Percentiles rank a stretch among this genome's conserved stretches.
Conservation (phyloP, 1,140 invertebrate genomes). For the Pogonognathellus flavescens region DNA sequence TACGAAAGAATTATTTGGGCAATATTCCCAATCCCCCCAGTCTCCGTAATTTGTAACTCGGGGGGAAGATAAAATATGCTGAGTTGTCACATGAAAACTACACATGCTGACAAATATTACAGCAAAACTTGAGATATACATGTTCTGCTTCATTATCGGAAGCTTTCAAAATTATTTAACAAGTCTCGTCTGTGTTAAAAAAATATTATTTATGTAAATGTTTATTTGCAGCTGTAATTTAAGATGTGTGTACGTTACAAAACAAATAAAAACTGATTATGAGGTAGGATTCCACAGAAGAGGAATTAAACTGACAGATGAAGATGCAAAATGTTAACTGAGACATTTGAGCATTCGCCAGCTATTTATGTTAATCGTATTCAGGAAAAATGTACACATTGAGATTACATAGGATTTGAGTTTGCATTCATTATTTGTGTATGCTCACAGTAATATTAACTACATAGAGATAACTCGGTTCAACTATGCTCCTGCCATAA, state of each 20-base stretch:
- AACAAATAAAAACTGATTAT: no score
- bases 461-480: no score
- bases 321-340: neutral
- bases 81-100: neutral
- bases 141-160: neutral
- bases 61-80: constrained; percentile 51
- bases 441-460: no score
- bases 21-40: constrained; percentile 58
- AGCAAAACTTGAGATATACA: neutral
- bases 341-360: neutral
- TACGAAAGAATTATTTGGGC: constrained; percentile 35
- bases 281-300: no score
- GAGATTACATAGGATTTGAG: neutral
- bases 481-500: neutral
- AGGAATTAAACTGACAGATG: neutral
- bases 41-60: constrained; percentile 60
- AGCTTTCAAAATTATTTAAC: neutral
- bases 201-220: no score
- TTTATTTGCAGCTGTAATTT: no score
- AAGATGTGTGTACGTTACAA: no score
- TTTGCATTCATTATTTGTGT: neutral
- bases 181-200: no score
- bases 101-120: neutral
- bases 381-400: neutral
- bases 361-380: neutral